Evolutionary conservation across 2,888 invertebrate genomes (phyloP), one percentile per base, ranked within the genome.

Genomic region (Eupithecia centaureata): DNA sequence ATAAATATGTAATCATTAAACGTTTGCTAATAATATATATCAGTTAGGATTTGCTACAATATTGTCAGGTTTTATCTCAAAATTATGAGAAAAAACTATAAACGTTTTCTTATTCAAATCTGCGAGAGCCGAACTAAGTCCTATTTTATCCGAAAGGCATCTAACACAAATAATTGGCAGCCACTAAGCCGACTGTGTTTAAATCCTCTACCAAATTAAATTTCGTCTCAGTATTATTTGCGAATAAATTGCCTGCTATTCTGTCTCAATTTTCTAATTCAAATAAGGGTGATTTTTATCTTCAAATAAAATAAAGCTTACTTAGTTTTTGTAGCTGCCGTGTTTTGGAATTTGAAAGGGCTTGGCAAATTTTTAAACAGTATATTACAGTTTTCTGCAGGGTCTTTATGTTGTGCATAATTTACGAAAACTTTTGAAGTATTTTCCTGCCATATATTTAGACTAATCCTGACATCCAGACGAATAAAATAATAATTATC

Each of bases 181-280:
- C 58, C 64, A 70, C 68, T 68, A 62, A 72, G 62, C 73, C 69
- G 67, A 66, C 73, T 76, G 75, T 67, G 69, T 77, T 75, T 74
- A 74, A 77, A 79, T 68, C 69, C 76, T 75, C 69, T 63, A 74
- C 73, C 65, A 76, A 81, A 83, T 84, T 81, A 81, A 83, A 82
- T 80, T 78, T 75, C 64, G 75, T 68, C 74, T 71, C 77, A 75
- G 78, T 79, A 83, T 85, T 86, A 86, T 88, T 88, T 84, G 82
- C 81, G 84, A 88, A 85, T 87, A 88, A 87, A 88, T 87, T 83
- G 85, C 79, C 77, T 82, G 74, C 70, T 69, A 75, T 76, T 79
- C 77, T 72, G 74, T 79, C 76, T 82, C 84, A 83, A 86, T 86
- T 86, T 85, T 82, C 86, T 85, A 86, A 88, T 89, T 87, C 85